Evolutionary conservation across 1,140 invertebrate genomes (phyloP).

Genomic region (Chironomus striatipennis): DNA sequence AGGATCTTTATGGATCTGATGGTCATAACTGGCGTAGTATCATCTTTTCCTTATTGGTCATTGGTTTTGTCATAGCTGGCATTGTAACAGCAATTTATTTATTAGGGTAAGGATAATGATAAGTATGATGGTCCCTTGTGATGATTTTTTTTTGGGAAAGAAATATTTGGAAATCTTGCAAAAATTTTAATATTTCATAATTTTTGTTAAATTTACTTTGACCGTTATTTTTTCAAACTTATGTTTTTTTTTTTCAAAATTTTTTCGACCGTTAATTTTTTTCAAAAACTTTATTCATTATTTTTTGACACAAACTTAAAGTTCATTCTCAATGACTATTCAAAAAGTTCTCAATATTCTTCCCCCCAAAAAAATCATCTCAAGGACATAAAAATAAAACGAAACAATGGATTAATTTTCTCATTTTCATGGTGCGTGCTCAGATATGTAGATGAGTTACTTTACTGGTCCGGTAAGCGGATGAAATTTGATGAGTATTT

Average conservation of each 20-base stretch:
- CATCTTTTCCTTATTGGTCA: constrained; percentile 73
- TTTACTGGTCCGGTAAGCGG: constrained; percentile 73
- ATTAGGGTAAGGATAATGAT: constrained; percentile 52
- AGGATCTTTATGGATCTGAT: constrained; percentile 63
- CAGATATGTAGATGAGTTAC: constrained; percentile 74
- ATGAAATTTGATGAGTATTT: constrained; percentile 74
- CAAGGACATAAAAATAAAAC: neutral
- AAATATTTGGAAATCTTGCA: too few relatives aligned
- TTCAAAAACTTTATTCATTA: too few relatives aligned
- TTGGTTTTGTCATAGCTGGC: constrained; percentile 72
- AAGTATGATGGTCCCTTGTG: neutral
- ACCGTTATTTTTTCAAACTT: neutral
- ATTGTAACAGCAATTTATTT: constrained; percentile 78
- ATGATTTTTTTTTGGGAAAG: too few relatives aligned
- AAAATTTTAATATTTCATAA: too few relatives aligned
- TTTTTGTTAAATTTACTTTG: too few relatives aligned
- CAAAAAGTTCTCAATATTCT: too few relatives aligned
- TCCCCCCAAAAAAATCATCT: too few relatives aligned
- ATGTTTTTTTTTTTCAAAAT: too few relatives aligned
- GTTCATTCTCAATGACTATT: too few relatives aligned
- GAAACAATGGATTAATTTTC: neutral
- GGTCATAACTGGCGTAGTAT: constrained; percentile 81
- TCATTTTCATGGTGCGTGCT: neutral
- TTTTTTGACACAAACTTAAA: too few relatives aligned
- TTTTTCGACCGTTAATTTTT: too few relatives aligned